Base-by-base conservation (phyloP, 2,113 vertebrate genomes). In the Tapirus terrestris region DNA sequence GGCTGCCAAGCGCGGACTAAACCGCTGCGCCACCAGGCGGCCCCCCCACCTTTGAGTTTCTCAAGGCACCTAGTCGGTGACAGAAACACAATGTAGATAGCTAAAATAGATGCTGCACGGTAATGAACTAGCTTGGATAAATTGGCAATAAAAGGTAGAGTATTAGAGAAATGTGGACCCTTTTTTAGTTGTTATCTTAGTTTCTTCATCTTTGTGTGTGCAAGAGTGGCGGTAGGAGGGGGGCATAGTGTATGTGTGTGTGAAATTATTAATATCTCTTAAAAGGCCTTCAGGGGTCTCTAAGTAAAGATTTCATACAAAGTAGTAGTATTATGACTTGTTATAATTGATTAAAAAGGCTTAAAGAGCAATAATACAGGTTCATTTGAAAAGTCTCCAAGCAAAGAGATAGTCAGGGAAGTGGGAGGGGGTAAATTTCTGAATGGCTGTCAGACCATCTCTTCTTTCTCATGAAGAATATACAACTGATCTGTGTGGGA, bases 371-470 rank as follows among this genome's bases (percentile, higher is more conserved):
- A 48, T 72, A 53, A 77, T 45, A 36, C 2, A 89, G 39, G 45
- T n/a, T 68, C 18, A 53, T 43, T 56, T 88, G 68, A 80, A 95
- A 96, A 89, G 67, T 29, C 61, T 85, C 33, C 82, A 88, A 73
- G 84, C 92, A 97, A 97, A 73, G 65, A 53, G 33, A 72, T 70
- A 63, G 17, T 68, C 51, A 95, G 91, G 94, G 53, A 94, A 76
- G 91, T 65, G 96, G 75, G 12, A 1, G 0, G 3, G 60, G 63
- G 48, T 77, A 36, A 77, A 90, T 85, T 97, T 93, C 68, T 95
- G 81, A 98, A 75, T 51, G 8, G 7, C 51, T 89, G 4, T 92
- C 80, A 95, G 48, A 95, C 36, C 0, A 2, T 76, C 84, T 61
- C 39, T 90, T 92, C 36, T 88, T 20, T 36, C 86, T 43, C 29